phyloP scores from a whole-genome alignment of 2,797 vertebrate species.

The Oreortyx pictus region DNA sequence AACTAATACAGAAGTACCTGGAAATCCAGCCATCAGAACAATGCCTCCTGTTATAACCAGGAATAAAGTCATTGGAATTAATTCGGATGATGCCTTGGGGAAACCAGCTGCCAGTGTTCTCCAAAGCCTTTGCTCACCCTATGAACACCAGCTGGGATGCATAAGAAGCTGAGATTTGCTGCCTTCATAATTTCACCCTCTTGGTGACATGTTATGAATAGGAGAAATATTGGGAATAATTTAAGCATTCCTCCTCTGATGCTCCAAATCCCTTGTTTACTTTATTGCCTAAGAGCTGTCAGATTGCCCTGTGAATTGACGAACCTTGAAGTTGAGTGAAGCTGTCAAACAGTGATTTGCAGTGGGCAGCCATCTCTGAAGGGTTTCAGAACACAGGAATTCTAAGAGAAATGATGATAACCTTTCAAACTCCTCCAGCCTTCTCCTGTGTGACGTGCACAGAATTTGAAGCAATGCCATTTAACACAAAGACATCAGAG shows the following conservation, averaged over 20 bases:
- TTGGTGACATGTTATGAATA: conserved; percentile 78
- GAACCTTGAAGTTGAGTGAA: conserved; percentile 76
- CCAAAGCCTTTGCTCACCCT: background rate
- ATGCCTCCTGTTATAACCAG: background rate
- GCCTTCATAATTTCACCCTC: conserved; percentile 39
- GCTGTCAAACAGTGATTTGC: conserved; percentile 78
- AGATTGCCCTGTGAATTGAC: conserved; percentile 61
- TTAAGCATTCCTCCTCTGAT: conserved; percentile 84
- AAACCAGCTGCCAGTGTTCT: background rate
- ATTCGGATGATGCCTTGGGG: background rate
- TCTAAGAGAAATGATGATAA: conserved; percentile 75
- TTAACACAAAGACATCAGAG: conserved; percentile 59
- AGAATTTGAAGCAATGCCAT: conserved; percentile 75
- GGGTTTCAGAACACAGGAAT: conserved; percentile 72
- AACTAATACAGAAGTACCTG: background rate
- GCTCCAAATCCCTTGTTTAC: conserved; percentile 88
- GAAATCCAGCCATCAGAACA: background rate
- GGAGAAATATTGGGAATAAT: conserved; percentile 83
- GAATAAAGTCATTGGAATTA: background rate
- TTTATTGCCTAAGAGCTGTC: conserved; percentile 83
- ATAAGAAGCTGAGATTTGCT: conserved; percentile 65
- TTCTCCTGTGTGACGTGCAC: conserved; percentile 62
- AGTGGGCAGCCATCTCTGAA: conserved; percentile 74
- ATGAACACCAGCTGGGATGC: conserved; percentile 21
- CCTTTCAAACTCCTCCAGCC: conserved; percentile 70